Base-by-base conservation (phyloP, 1,140 invertebrate genomes). In the Asobara japonica region DNA sequence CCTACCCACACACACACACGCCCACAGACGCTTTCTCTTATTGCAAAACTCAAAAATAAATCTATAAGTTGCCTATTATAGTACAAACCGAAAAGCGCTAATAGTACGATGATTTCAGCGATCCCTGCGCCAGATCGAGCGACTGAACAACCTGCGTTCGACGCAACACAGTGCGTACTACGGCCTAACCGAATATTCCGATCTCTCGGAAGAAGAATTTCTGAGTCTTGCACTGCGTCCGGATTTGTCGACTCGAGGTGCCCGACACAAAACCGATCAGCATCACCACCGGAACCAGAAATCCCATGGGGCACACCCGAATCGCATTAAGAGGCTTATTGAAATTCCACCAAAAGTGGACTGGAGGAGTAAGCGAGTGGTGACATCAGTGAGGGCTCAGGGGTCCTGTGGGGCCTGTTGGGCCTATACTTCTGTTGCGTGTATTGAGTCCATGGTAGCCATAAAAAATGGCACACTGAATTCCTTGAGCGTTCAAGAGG, bases 361-460 rank as follows among this genome's bases (percentile, higher is more conserved):
- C 77, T 93, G 94, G 94, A 87, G 94, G 71, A 84, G 90, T 0
- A 91, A 91, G 79, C 90, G 90, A 18, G 89, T 92, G n/a, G 84
- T 96, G 18, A 91, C 91, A 7, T 81, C 89, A 4, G 89, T 96
- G 0, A 89, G 90, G 72, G 92, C 93, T 80, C 95, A 97, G 82
- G 91, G 91, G 7, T 77, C 88, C 13, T 97, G 95, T 86, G 95
- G 95, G 5, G 94, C 94, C 1, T 96, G 95, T 84, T 97, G 94
- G 94, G 95, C 95, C 0, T 95, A 95, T 83, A 94, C 93, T 80
- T 91, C 92, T 0, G 88, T 95, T 0, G 93, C 93, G 79, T 91
- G 91, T 5, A 89, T 93, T 38, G 95, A 96, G 84, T 90, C 93
- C 0, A 94, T 95, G 93, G 86, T 91, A 72, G 93, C 93, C 0